Base-by-base conservation (phyloP, 2,113 vertebrate species). In the Eptesicus fuscus region DNA sequence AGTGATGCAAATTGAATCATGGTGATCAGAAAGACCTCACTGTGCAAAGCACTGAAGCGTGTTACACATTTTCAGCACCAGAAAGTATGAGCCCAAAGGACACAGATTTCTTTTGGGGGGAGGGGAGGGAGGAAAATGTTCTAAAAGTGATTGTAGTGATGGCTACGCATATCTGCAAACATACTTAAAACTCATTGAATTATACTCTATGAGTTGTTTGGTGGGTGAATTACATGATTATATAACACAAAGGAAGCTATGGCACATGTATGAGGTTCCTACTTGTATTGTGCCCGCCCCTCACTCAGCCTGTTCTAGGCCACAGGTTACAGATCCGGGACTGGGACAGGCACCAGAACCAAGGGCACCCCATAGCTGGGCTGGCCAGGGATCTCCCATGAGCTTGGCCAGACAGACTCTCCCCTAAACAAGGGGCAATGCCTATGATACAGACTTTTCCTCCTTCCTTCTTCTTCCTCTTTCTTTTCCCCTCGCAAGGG, bases 211-310 rank as follows among this genome's bases (percentile, higher is more conserved):
- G 35, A 67, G 32, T 28, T 61, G 59, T 61, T 61, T 61, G 59
- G 11, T 47, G 0, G 13, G 3, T 56, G 42, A 85, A 76, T 77
- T 82, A 32, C 16, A 78, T 17, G 3, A 71, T 83, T 83, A 63
- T 20, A n/a, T 82, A 92, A 32, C 12, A 74, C 7, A 67, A 42
- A 51, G 59, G 6, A 11, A 77, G 22, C 80, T 20, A 25, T 0
- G 18, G 37, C 32, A 47, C 67, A 13, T 0, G 1, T 28, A 42
- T 35, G 3, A 30, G 16, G 51, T 22, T 37, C 1, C 1, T 8
- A 13, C 30, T 42, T n/a, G 32, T 0, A 14, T 1, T 0, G 7
- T 12, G 70, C 37, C 30, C 51, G 71, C 59, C 37, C 47, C 76
- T 37, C 78, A 42, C 3, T n/a, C 78, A 71, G 7, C 47, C 51